These are phyloP conservation scores for Archocentrus centrarchus DNA, from an alignment of 2,113 vertebrate genomes.

Conservation along the genomic window DNA sequence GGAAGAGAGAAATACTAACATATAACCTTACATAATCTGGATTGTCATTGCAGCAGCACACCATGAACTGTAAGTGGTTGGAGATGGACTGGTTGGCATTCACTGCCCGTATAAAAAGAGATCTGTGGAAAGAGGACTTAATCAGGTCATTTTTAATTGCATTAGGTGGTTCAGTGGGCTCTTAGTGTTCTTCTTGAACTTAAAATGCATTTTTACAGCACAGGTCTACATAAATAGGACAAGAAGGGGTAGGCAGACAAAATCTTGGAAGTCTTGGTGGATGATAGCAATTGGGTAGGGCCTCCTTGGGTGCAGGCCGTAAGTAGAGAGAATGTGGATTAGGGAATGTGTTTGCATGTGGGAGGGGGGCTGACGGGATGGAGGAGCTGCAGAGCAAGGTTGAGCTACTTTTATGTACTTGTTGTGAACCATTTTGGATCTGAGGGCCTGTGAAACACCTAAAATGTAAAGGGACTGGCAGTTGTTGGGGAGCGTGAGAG, in stretches of 20 bases:
- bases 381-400: slow-evolving; percentile 51
- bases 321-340: slow-evolving; percentile 16
- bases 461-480: slow-evolving; percentile 75
- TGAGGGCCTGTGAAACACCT: slow-evolving; percentile 63
- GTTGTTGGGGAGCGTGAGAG: slow-evolving; percentile 47
- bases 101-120: not conserved
- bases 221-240: not conserved
- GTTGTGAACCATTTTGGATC: slow-evolving; percentile 64
- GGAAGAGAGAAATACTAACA: not conserved
- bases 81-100: not conserved
- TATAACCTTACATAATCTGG: not conserved
- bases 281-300: not conserved
- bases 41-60: not conserved
- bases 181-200: not conserved
- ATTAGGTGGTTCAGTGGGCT: not conserved
- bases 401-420: slow-evolving; percentile 79
- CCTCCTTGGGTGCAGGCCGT: not conserved
- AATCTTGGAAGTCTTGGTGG: slow-evolving; percentile 5
- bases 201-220: not conserved
- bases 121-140: not conserved
- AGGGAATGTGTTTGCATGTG: slow-evolving; percentile 19
- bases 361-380: not conserved
- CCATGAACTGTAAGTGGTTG: not conserved
- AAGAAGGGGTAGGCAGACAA: not conserved
- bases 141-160: not conserved